Conservation (phyloP, 1,140 invertebrate species). For the Eumeta japonica region DNA sequence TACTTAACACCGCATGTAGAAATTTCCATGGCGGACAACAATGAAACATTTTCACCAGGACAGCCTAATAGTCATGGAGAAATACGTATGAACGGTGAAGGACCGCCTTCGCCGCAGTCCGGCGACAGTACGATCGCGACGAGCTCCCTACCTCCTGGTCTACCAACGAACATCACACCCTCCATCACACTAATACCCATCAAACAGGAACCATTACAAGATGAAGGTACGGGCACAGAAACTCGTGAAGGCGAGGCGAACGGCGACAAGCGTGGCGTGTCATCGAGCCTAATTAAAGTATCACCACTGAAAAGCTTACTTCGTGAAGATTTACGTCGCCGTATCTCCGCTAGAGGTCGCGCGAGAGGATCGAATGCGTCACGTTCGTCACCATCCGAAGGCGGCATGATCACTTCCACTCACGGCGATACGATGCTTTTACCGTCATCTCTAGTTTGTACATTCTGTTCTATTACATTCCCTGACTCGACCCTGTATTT, state of each 20-base stretch:
- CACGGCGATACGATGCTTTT: conserved; percentile 53
- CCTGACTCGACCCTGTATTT: conserved; percentile 94
- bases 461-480: conserved; percentile 91
- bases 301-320: conserved; percentile 81
- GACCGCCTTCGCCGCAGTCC: conserved; percentile 72
- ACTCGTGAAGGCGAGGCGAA: conserved; percentile 22
- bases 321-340: conserved; percentile 75
- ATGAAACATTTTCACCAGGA: conserved; percentile 51
- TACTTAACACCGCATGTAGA: conserved; percentile 86
- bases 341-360: conserved; percentile 65
- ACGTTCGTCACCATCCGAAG: conserved; percentile 63
- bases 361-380: conserved; percentile 43
- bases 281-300: conserved; percentile 71
- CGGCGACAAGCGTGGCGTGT: conserved; percentile 58
- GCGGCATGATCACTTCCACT: conserved; percentile 67
- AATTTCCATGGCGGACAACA: conserved; percentile 79
- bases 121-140: conserved; percentile 73
- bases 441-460: conserved; percentile 66
- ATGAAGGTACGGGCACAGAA: not conserved
- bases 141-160: conserved; percentile 60
- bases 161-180: conserved; percentile 67
- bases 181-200: conserved; percentile 84
- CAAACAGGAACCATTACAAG: conserved; percentile 64
- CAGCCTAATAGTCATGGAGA: conserved; percentile 48
- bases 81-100: conserved; percentile 55